Evolutionary conservation across 2,888 invertebrate species (phyloP), one percentile per base, ranked within the genome.

Genomic region (Sepiola atlantica): DNA sequence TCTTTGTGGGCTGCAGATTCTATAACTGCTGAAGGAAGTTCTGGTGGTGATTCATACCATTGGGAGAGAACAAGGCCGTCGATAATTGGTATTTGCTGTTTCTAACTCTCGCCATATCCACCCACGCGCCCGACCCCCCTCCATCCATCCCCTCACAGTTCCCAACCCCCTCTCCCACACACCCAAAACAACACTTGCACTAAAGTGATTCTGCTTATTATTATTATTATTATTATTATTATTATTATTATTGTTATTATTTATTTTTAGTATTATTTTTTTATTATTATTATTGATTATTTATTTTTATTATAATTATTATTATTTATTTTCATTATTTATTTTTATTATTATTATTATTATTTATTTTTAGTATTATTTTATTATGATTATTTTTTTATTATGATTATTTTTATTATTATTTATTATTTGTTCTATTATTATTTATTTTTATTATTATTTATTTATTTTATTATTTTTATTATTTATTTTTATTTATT

Each of bases 11-110:
- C 61, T 93, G 57, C 55, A 93, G 93, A 93, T 55, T 93, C 93
- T 93, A 93, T 93, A 61, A 61, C 93, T 93, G 93, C 93, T 93
- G 93, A 61, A 93, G 61, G 93, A 61, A 93, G 57, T 57, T 93
- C 93, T 35, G 93, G 57, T 57, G 92, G 54, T 28, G 61, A 93
- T 61, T 93, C 93, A n/a, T 93, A 61, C 35, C 93, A 93, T 28
- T 93, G 93, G 93, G 93, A 93, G 35, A 93, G 93, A 57, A 93
- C 61, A 55, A 93, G 93, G 28, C 93, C 93, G 18, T 93, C 93
- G 57, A 93, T 93, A 35, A 93, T 93, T 93, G 93, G 93, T 93
- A 93, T 93, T 55, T 93, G 61, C 35, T 55, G 28, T 93, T 93
- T 93, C 93, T 93, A 61, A 45, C 45, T 45, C 8, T 45, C 8